Base-by-base conservation (phyloP, 2,888 invertebrate genomes). In the Dasysyrphus albostriatus region DNA sequence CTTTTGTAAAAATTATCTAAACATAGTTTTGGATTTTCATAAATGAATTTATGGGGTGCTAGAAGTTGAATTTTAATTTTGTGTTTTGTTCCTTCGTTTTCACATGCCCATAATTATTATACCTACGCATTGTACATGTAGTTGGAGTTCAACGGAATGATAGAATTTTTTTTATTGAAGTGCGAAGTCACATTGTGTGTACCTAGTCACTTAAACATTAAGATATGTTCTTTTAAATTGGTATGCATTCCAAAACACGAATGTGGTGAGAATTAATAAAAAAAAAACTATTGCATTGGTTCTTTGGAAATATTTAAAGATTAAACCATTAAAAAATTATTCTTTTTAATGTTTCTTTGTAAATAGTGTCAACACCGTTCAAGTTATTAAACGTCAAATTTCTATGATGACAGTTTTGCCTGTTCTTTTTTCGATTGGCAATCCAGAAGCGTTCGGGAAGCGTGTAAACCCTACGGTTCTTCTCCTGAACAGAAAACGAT, bases 21-120 rank as follows among this genome's bases (percentile, higher is more conserved):
- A 24, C 54, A 49, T 47, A 58, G 42, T n/a, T 70, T 44, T 34
- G 49, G 24, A 61, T 34, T 63, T 54, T 34, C 16, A 54, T 34
- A 49, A 69, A 76, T 44, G 2, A 12, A 54, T 63, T 67, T 32
- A 44, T 78, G 19, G 24, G 61, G 61, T 78, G 78, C 56, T 63
- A 63, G 58, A 49, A 59, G 67, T 49, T 56, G 29, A 67, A 65
- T 47, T 47, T 65, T 6, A 63, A 65, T 65, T 65, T 24, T 54
- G 24, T 16, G 9, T 42, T 44, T 8, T 42, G 5, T 63, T 44
- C 16, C 10, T 47, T 29, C 9, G 5, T 47, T 16, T 47, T 44
- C 47, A 32, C 29, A 44, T 24, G 63, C 29, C n/a, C 56, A 58
- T 42, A 39, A 12, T 61, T 42, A 61, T 42, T 19, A 12, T 19